phyloP scores from a whole-genome alignment of 2,797 vertebrate species.

The Chelidonichthys spinosus region DNA sequence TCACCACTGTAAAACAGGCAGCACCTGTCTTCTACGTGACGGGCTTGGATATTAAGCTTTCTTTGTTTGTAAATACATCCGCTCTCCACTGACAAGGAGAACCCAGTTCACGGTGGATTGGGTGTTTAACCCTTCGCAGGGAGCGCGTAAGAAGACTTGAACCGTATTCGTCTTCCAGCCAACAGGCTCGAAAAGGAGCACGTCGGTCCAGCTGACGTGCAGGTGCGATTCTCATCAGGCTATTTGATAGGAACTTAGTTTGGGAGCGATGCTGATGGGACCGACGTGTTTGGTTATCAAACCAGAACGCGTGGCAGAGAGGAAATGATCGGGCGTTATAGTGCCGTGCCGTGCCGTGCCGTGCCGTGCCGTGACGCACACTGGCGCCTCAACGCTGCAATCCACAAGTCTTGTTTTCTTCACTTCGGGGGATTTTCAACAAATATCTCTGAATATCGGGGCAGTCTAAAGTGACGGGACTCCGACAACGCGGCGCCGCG shows the following conservation, averaged over 20 bases:
- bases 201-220: slow-evolving; percentile 49
- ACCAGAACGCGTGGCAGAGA: slow-evolving; percentile 45
- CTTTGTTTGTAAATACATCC: slow-evolving; percentile 83
- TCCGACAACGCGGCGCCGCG: not conserved
- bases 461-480: not conserved
- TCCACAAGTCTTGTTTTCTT: slow-evolving; percentile 45
- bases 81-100: slow-evolving; percentile 73
- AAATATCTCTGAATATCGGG: not conserved
- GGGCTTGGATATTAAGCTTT: slow-evolving; percentile 78
- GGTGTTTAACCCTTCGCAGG: slow-evolving; percentile 68
- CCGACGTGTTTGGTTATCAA: slow-evolving; percentile 66
- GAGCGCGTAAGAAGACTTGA: slow-evolving; percentile 30
- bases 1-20: slow-evolving; percentile 71
- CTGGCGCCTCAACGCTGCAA: slow-evolving; percentile 2
- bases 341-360: slow-evolving; percentile 22
- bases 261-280: slow-evolving; percentile 60
- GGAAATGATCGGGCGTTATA: slow-evolving; percentile 45
- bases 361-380: not conserved
- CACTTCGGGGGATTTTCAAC: not conserved
- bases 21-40: slow-evolving; percentile 81
- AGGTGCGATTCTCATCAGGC: slow-evolving; percentile 61
- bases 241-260: slow-evolving; percentile 58
- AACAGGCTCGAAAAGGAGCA: slow-evolving; percentile 36
- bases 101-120: slow-evolving; percentile 67
- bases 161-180: slow-evolving; percentile 37